phyloP scores from a whole-genome alignment of 1,140 invertebrate species.

The Octopus bimaculoides region DNA sequence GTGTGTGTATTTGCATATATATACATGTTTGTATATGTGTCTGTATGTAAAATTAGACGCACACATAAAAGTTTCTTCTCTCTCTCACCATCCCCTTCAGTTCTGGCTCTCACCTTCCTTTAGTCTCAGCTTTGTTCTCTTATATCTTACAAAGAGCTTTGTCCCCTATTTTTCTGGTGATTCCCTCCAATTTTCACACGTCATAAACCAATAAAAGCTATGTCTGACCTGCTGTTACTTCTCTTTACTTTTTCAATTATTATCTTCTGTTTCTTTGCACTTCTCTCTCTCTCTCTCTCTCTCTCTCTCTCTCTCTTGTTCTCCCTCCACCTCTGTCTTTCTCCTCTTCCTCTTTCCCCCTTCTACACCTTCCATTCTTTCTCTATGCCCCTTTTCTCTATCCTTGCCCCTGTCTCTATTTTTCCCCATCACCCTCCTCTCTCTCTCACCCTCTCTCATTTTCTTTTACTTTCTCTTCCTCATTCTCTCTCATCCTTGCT shows the following conservation, averaged over 20 bases:
- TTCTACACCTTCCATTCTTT: constrained; percentile 11
- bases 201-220: too few relatives aligned
- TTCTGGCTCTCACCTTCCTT: too few relatives aligned
- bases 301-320: not conserved
- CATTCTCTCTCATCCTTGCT: not conserved
- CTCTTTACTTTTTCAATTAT: not conserved
- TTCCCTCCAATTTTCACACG: too few relatives aligned
- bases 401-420: not conserved
- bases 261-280: not conserved
- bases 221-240: not conserved
- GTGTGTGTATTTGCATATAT: too few relatives aligned
- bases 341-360: constrained; percentile 8
- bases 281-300: not conserved
- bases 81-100: too few relatives aligned
- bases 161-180: too few relatives aligned
- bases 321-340: constrained; percentile 18
- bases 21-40: too few relatives aligned
- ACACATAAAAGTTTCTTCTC: too few relatives aligned
- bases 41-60: too few relatives aligned
- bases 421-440: not conserved
- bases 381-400: constrained; percentile 9
- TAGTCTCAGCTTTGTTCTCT: too few relatives aligned
- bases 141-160: too few relatives aligned
- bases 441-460: not conserved
- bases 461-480: not conserved